Evolutionary conservation across 1,140 invertebrate genomes (phyloP).

Genomic region (Whitmania pigra): DNA sequence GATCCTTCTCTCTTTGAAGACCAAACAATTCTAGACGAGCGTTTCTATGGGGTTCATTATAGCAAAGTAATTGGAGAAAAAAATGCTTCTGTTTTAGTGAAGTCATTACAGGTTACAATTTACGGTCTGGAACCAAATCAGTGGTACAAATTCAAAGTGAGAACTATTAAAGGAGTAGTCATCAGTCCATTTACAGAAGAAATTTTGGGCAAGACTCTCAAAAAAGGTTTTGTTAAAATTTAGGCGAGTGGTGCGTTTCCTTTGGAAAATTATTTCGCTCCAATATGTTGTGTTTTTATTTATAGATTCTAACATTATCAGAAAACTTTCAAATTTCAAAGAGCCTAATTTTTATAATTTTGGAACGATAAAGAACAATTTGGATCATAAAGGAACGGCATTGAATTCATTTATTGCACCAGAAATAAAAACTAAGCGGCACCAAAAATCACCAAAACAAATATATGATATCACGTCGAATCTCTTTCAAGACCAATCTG

Average conservation of each 20-base stretch:
- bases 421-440: neutral
- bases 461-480: neutral
- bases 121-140: conserved; percentile 7
- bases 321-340: conserved; percentile 1
- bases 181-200: conserved; percentile 11
- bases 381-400: neutral
- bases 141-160: conserved; percentile 11
- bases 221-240: conserved; percentile 4
- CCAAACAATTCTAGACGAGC: conserved; percentile 3
- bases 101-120: neutral
- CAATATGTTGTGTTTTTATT: neutral
- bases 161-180: neutral
- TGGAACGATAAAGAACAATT: neutral
- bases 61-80: neutral
- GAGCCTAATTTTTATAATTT: no score
- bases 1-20: conserved; percentile 3
- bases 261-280: neutral
- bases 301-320: neutral
- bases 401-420: neutral
- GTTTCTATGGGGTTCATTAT: conserved; percentile 4
- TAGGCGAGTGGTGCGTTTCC: neutral
- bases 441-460: neutral
- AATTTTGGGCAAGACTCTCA: conserved; percentile 1
- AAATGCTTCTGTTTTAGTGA: conserved; percentile 8
- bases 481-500: neutral